phyloP scores from a whole-genome alignment of 2,888 invertebrate species.

The Hoplodrina blanda region DNA sequence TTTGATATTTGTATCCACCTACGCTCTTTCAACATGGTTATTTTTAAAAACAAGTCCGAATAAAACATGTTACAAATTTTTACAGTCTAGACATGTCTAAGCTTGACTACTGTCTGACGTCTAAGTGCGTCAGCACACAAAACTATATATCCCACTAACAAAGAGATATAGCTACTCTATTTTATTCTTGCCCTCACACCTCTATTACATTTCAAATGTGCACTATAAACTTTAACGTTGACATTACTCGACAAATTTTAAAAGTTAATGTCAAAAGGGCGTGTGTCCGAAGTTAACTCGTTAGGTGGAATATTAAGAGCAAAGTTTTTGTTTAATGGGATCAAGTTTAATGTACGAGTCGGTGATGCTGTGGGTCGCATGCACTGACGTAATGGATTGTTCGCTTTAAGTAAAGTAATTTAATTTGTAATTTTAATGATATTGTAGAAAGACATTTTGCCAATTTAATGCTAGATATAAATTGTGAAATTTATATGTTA shows the following conservation, averaged over 20 bases:
- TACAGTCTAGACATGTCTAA: conserved; percentile 9
- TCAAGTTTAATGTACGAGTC: conserved; percentile 75
- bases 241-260: conserved; percentile 64
- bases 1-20: too few species aligned
- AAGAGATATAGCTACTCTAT: conserved; percentile 46
- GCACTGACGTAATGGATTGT: conserved; percentile 49
- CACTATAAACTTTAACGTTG: conserved; percentile 57
- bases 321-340: conserved; percentile 85
- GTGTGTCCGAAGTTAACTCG: conserved; percentile 80
- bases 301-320: conserved; percentile 84
- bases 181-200: conserved; percentile 46
- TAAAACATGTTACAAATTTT: conserved; percentile 3
- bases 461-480: background rate
- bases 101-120: conserved; percentile 15
- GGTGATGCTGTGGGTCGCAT: conserved; percentile 63
- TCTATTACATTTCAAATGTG: conserved; percentile 51
- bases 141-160: conserved; percentile 39
- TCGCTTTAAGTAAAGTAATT: conserved; percentile 42
- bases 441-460: background rate
- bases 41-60: background rate
- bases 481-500: background rate
- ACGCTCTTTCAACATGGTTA: conserved; percentile 1
- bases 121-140: conserved; percentile 29
- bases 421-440: conserved; percentile 50
- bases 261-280: conserved; percentile 76